These are phyloP conservation scores for Clistopyga incitator DNA, from an alignment of 2,888 invertebrate genomes.

Conservation along the genomic window DNA sequence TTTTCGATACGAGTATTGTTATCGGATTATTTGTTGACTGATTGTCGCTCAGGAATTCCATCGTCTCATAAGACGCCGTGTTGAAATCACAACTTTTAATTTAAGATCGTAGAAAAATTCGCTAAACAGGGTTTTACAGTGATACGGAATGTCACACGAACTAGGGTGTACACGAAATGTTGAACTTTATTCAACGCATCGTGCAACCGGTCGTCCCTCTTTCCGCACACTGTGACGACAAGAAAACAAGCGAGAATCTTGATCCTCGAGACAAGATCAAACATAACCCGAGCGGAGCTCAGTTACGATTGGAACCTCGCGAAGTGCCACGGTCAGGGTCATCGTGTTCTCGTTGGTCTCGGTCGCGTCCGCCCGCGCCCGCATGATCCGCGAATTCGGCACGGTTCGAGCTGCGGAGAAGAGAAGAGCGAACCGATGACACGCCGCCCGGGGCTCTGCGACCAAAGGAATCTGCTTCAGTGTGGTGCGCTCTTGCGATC, in stretches of 20 bases:
- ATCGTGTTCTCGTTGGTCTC: slow-evolving; percentile 34
- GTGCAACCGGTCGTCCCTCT: too few relatives aligned
- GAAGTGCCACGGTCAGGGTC: slow-evolving; percentile 8
- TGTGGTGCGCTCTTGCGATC: slow-evolving; percentile 27
- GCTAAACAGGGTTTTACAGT: too few relatives aligned
- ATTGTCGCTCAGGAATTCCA: too few relatives aligned
- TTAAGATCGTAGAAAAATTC: too few relatives aligned
- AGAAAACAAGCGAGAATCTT: neutral
- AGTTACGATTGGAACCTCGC: neutral
- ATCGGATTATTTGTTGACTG: too few relatives aligned
- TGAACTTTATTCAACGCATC: too few relatives aligned
- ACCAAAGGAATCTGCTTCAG: slow-evolving; percentile 30
- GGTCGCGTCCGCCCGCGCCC: slow-evolving; percentile 31
- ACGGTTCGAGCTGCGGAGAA: slow-evolving; percentile 59
- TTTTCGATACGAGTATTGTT: too few relatives aligned
- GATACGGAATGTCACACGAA: too few relatives aligned
- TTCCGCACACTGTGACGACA: neutral
- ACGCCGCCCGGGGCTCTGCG: slow-evolving; percentile 77
- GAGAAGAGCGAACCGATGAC: slow-evolving; percentile 80
- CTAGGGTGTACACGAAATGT: too few relatives aligned
- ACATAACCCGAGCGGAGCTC: neutral
- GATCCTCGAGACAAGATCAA: slow-evolving; percentile 14
- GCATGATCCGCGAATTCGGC: slow-evolving; percentile 64
- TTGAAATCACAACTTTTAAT: too few relatives aligned
- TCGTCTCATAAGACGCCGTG: too few relatives aligned